Evolutionary conservation across 2,113 vertebrate species (phyloP), one percentile per base, ranked within the genome.

Genomic region (Mionectes macconnelli): DNA sequence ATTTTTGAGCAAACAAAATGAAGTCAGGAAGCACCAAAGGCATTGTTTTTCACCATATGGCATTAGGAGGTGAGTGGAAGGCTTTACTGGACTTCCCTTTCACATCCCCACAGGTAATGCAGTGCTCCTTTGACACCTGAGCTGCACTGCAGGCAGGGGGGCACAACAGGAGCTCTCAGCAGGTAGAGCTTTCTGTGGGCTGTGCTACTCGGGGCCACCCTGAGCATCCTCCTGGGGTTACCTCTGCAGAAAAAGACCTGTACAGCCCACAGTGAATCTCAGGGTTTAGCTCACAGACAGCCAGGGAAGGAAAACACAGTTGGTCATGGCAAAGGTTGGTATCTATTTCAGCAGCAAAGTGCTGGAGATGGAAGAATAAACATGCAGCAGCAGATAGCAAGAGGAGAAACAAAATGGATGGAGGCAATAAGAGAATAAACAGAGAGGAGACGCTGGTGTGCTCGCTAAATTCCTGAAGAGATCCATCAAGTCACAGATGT

Each of bases 181-280:
- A 57, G 14, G 44, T 2, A 24, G 20, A 30, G 14, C 35, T 35
- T 35, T 14, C 39, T 5, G n/a, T 1, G 49, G 60, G 18, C 47
- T 25, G 12, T 6, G 24, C 0, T 6, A 7, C 52, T 13, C 28
- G 4, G 66, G 15, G 16, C 1, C 23, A n/a, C 8, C 0, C 30
- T 4, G 5, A 4, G n/a, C 40, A 21, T 23, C 69, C 37, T 63
- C 27, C 42, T 37, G 14, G 21, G 7, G 39, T 37, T 19, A 17
- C 52, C 22, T 14, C 33, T 18, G 35, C 6, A 72, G 30, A 12
- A 24, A 25, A 24, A 25, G 22, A 39, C 37, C 28, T n/a, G 14
- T 20, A 4, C 23, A 42, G 30, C 63, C 55, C 91, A 44, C 49
- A 45, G 55, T 13, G 28, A 12, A 9, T 25, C 80, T 55, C 56